Evolutionary conservation across 64 coral and sea anemone genomes (phyloP).

Genomic region (Trachythela sp.): DNA sequence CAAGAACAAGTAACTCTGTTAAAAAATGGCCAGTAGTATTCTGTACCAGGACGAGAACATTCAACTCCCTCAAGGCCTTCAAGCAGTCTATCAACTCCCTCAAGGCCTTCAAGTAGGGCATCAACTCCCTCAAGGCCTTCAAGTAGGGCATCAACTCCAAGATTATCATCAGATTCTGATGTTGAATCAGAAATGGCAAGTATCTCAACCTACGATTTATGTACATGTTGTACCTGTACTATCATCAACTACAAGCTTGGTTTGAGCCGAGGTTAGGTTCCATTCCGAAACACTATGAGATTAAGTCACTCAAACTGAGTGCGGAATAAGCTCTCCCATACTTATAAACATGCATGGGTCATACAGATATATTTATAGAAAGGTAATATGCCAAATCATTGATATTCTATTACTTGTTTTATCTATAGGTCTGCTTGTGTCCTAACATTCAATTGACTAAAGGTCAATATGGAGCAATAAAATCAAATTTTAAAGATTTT

Average conservation of each 20-base stretch:
- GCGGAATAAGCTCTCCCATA: no score
- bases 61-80: neutral
- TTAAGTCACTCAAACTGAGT: no score
- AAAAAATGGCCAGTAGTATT: neutral
- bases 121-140: neutral
- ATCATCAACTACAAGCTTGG: no score
- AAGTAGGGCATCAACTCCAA: neutral
- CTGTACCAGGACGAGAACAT: no score
- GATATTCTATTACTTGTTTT: neutral
- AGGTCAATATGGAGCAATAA: neutral
- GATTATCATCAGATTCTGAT: neutral
- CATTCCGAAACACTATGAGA: no score
- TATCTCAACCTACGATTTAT: neutral
- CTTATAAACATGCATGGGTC: no score
- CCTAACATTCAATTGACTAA: neutral
- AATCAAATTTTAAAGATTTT: neutral
- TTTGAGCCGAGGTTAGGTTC: no score
- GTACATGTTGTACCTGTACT: no score
- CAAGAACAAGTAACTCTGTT: neutral
- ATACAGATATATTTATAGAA: no score
- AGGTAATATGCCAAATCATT: neutral
- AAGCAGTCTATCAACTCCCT: neutral
- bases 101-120: neutral
- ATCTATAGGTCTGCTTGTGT: neutral
- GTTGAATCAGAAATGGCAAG: slow-evolving; percentile 17